These are phyloP conservation scores for Strigamia maritima DNA, from an alignment of 2,888 invertebrate genomes.

Conservation along the genomic window DNA sequence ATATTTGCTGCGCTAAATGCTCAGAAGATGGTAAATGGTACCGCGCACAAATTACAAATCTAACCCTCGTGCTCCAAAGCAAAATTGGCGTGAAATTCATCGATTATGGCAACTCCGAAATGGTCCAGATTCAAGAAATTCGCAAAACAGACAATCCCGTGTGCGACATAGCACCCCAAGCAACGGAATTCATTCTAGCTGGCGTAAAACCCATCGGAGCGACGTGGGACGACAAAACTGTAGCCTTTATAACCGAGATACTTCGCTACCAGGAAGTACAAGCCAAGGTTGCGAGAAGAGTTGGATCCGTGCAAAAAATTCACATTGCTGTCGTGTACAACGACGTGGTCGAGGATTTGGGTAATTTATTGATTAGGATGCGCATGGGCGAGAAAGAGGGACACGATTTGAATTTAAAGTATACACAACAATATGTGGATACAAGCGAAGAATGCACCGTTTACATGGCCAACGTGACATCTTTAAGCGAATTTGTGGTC, in stretches of 20 bases:
- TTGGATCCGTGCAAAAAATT: background rate
- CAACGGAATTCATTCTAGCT: conserved; percentile 1
- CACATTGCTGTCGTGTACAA: background rate
- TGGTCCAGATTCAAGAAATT: background rate
- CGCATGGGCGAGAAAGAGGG: background rate
- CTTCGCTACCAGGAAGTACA: background rate
- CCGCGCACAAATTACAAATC: background rate
- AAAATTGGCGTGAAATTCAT: conserved; percentile 11
- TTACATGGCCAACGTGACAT: background rate
- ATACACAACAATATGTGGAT: background rate
- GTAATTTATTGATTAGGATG: background rate
- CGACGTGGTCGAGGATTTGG: background rate
- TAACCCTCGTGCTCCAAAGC: background rate
- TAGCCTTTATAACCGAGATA: background rate
- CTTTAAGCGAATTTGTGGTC: background rate
- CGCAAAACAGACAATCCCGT: background rate
- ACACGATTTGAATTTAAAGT: background rate
- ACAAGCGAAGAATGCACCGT: background rate
- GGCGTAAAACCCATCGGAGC: background rate
- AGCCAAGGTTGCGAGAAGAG: background rate
- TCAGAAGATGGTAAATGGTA: conserved; percentile 35
- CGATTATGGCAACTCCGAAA: conserved; percentile 33
- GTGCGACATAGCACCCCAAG: background rate
- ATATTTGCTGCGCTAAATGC: conserved; percentile 25
- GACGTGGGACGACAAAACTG: background rate